A percentile compares a stretch with the other conserved stretches of the same genome.
Evolutionary conservation across 2,888 invertebrate genomes (phyloP).

Genomic region (Plebejus anna): DNA sequence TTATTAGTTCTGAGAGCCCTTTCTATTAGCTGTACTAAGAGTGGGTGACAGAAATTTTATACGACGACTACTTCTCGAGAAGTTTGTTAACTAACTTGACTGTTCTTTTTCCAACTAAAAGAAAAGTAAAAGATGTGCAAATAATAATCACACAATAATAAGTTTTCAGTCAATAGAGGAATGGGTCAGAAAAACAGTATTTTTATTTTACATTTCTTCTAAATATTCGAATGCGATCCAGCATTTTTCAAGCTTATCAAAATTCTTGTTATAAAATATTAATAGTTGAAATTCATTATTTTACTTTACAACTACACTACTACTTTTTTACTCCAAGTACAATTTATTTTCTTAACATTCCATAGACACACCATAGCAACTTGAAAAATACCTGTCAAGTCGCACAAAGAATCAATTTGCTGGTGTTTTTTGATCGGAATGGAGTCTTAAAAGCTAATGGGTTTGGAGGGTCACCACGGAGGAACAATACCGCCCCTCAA

Average conservation of each 20-base stretch:
- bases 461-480: slow-evolving; percentile 15
- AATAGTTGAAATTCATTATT: no score
- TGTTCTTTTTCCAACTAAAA: background rate
- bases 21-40: background rate
- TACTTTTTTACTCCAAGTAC: no score
- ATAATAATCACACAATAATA: background rate
- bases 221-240: no score
- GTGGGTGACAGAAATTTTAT: background rate
- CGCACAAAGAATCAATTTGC: slow-evolving; percentile 3
- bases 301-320: no score
- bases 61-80: background rate
- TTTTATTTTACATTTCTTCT: background rate
- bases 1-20: background rate
- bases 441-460: slow-evolving; percentile 9
- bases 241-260: no score
- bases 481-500: slow-evolving; percentile 19
- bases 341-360: background rate
- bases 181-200: background rate
- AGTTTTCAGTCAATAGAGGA: background rate
- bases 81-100: background rate
- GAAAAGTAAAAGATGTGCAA: background rate
- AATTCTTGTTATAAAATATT: no score
- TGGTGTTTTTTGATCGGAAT: slow-evolving; percentile 9
- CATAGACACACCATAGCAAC: background rate
- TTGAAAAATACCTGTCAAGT: background rate